These are phyloP conservation scores for Mustelus asterias DNA, from an alignment of 2,113 vertebrate species.

Conservation along the genomic window DNA sequence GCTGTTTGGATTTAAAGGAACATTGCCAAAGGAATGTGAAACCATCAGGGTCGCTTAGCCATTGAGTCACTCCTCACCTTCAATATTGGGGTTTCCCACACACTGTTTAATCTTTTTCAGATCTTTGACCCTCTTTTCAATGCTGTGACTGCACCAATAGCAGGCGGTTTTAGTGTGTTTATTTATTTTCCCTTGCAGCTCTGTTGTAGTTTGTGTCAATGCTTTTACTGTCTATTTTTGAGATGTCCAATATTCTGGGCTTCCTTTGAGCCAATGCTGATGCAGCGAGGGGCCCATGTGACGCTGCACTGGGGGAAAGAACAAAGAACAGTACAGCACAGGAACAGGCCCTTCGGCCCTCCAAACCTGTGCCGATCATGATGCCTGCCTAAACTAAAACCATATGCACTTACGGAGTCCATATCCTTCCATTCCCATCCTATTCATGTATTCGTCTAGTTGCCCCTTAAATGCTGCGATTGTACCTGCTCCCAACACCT, in stretches of 20 bases:
- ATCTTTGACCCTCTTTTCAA: not conserved
- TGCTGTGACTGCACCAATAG: not conserved
- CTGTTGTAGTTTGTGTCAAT: not conserved
- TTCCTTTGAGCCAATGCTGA: not conserved
- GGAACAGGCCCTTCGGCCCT: too few species aligned
- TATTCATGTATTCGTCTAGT: too few species aligned
- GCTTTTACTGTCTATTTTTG: not conserved
- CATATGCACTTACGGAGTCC: too few species aligned
- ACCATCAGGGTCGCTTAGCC: not conserved
- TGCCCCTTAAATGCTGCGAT: too few species aligned
- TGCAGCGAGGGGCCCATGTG: not conserved
- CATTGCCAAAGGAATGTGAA: not conserved
- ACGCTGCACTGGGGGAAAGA: too few species aligned
- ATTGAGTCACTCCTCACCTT: not conserved
- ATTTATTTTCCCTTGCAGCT: not conserved
- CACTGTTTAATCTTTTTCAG: not conserved
- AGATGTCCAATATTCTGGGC: not conserved
- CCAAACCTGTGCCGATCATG: too few species aligned
- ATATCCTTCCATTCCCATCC: too few species aligned
- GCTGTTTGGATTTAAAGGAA: not conserved
- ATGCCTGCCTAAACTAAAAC: too few species aligned
- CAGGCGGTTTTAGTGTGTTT: not conserved
- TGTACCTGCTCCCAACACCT: too few species aligned
- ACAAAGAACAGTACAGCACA: too few species aligned
- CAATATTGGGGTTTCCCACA: not conserved